Base-by-base conservation (phyloP, 2,113 vertebrate species). In the Condylura cristata region DNA sequence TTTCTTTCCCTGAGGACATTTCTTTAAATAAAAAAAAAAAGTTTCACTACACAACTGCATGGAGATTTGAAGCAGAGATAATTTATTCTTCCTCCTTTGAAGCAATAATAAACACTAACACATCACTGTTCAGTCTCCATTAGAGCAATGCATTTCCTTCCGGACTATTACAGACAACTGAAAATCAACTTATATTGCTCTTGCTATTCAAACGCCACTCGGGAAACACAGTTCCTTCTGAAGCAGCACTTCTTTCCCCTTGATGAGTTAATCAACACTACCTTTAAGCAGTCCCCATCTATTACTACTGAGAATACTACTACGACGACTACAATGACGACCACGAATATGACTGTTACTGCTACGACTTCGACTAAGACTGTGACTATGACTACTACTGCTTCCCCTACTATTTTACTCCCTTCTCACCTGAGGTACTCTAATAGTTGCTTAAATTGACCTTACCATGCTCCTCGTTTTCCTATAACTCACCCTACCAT, bases 111-210 rank as follows among this genome's bases (percentile, higher is more conserved):
- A 61, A 84, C 37, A 84, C 66, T 91, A 97, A 85, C 32, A 91
- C 26, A 48, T 93, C 63, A 24, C 72, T 75, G 34, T 75, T 96
- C 24, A 89, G 30, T 91, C 72, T 96, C 87, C 70, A 96, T 61
- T 90, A 95, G 48, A 46, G 30, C 87, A 97, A 89, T 44, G 9
- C 60, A 85, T 96, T 96, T 97, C 95, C 92, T 91, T 1, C 17
- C 68, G 94, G 95, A 96, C 60, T 96, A 89, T 96, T 96, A 95
- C 20, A 97, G 88, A 95, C 86, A 96, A 96, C 87, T 97, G 94
- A 95, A 94, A 97, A 96, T 95, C 90, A 97, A 95, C 91, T 95
- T 96, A 94, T 66, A 58, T 51, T 95, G 86, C 58, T 97, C 78
- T 7, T 28, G 30, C 91, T 85, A 95, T 95, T 97, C 95, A 97